Evolutionary conservation across 1,140 invertebrate genomes (phyloP).

Genomic region (Riptortus pedestris): DNA sequence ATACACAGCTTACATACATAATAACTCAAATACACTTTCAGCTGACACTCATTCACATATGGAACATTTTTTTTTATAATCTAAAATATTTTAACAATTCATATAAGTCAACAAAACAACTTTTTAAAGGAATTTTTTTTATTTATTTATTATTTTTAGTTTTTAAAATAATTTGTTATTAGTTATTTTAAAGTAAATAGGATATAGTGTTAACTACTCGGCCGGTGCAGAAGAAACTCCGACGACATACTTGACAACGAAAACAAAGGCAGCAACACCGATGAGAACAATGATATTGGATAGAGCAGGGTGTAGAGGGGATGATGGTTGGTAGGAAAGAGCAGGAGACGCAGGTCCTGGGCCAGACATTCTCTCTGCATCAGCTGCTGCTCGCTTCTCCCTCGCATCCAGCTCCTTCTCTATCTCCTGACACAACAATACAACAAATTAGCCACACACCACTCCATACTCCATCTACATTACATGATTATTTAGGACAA

Average conservation of each 20-base stretch:
- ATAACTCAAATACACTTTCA: too few species aligned
- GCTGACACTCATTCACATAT: too few species aligned
- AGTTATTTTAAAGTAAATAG: too few species aligned
- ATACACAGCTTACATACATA: too few species aligned
- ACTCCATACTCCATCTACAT: neutral
- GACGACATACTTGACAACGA: slow-evolving; percentile 70
- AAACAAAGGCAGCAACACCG: slow-evolving; percentile 76
- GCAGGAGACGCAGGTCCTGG: slow-evolving; percentile 32
- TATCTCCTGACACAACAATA: slow-evolving; percentile 37
- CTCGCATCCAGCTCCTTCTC: slow-evolving; percentile 34
- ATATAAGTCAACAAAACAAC: too few species aligned
- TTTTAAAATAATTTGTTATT: too few species aligned
- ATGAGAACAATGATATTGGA: slow-evolving; percentile 70
- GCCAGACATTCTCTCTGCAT: slow-evolving; percentile 19
- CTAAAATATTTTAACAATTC: too few species aligned
- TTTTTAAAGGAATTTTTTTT: too few species aligned
- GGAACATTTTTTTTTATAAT: too few species aligned
- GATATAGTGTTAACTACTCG: too few species aligned
- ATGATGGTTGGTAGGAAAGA: slow-evolving; percentile 45
- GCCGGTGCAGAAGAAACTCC: slow-evolving; percentile 3
- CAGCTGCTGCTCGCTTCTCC: slow-evolving; percentile 20
- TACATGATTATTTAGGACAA: too few species aligned
- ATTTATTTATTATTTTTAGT: too few species aligned
- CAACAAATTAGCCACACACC: slow-evolving; percentile 11
- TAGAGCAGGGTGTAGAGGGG: slow-evolving; percentile 55